phyloP scores from a whole-genome alignment of 2,113 vertebrate genomes.

The Balaeniceps rex region DNA sequence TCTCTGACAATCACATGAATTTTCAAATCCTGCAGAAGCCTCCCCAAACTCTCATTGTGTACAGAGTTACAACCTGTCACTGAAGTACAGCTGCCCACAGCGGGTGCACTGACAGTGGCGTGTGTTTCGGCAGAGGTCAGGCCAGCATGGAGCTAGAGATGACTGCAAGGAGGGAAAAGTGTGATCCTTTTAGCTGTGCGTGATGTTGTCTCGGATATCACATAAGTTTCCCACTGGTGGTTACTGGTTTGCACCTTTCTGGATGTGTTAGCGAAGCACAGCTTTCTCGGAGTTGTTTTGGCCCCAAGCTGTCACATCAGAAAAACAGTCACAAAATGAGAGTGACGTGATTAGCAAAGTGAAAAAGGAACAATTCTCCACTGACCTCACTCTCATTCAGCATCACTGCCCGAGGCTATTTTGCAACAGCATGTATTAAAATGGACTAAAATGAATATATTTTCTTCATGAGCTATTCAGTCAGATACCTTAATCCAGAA shows the following conservation, averaged over 20 bases:
- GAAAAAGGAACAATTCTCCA: conserved; percentile 13
- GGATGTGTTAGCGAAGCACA: neutral
- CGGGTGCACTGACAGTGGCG: rapidly evolving
- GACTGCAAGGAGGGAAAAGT: neutral
- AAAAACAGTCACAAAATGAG: neutral
- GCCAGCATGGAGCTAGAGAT: neutral
- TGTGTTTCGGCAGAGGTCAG: neutral
- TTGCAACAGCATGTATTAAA: neutral
- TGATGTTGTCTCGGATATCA: neutral
- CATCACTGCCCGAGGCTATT: neutral
- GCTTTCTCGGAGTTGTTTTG: neutral
- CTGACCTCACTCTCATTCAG: neutral
- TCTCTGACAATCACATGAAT: neutral
- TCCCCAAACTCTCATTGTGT: neutral
- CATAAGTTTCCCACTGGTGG: neutral
- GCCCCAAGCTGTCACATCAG: conserved; percentile 1
- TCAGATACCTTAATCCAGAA: neutral
- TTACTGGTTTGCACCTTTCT: neutral
- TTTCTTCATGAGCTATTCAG: neutral
- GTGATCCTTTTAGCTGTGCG: neutral
- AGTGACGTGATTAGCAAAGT: conserved; percentile 15
- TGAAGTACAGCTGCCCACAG: neutral
- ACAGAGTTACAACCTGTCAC: neutral
- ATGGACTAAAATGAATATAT: neutral
- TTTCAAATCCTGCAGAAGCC: neutral